Conservation (phyloP, 2,888 invertebrate genomes). For the Adelognathus sp. region DNA sequence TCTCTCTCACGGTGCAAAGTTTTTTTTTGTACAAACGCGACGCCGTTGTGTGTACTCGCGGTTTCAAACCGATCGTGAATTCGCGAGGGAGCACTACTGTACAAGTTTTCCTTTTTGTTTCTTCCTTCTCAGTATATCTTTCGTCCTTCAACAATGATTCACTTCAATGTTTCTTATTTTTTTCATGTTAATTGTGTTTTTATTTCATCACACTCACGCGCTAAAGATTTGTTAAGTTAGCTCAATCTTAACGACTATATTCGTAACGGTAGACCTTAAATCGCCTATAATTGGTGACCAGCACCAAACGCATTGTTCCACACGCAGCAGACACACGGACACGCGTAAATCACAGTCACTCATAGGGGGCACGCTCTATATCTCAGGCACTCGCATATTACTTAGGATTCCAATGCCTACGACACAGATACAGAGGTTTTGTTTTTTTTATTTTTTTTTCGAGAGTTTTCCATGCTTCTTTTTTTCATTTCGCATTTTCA, state of each 20-base stretch:
- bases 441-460: slow-evolving; percentile 54
- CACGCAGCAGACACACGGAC: slow-evolving; percentile 54
- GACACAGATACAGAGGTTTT: slow-evolving; percentile 79
- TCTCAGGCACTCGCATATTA: slow-evolving; percentile 48
- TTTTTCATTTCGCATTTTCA: slow-evolving; percentile 14
- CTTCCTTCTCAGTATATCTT: slow-evolving; percentile 12
- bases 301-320: slow-evolving; percentile 76
- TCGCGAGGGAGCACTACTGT: slow-evolving; percentile 42
- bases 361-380: slow-evolving; percentile 13
- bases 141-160: slow-evolving; percentile 38
- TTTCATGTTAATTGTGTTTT: slow-evolving; percentile 20
- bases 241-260: slow-evolving; percentile 66
- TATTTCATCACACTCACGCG: slow-evolving; percentile 53
- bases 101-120: slow-evolving; percentile 47
- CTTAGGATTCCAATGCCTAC: slow-evolving; percentile 78
- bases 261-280: slow-evolving; percentile 72
- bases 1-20: no score
- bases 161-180: slow-evolving; percentile 35
- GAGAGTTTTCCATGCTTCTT: slow-evolving; percentile 19
- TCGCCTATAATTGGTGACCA: slow-evolving; percentile 77
- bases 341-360: slow-evolving; percentile 10
- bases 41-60: slow-evolving; percentile 41
- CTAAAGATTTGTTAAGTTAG: slow-evolving; percentile 53
- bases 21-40: slow-evolving; percentile 61
- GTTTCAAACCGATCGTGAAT: slow-evolving; percentile 14